Evolutionary conservation across 2,113 vertebrate species (phyloP), one percentile per base, ranked within the genome.

Genomic region (Turdus rufiventris): DNA sequence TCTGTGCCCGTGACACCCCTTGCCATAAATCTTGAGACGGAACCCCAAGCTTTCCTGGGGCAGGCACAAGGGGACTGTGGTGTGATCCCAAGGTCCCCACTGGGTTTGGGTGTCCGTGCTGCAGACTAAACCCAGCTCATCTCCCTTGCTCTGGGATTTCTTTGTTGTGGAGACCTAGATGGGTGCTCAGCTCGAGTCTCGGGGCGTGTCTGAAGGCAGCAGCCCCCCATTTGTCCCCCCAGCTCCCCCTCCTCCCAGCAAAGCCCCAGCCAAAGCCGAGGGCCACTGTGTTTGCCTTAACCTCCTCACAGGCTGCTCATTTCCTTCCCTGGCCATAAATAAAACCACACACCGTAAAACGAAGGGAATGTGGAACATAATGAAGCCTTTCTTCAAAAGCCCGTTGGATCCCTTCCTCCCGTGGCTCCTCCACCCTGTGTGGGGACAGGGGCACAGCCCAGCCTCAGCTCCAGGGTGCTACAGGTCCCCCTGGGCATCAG

Each of bases 301-400:
- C 71, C 70, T 61, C 66, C 74, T 78, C 12, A 0, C 85, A 70
- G 34, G 78, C 95, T 54, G 83, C 83, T 95, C 67, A 38, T 95
- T 96, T 96, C 95, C 95, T 95, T 79, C 79, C 60, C 83, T 0
- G 0, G 85, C 60, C 82, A 56, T 88, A 96, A 96, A 96, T 91
- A 94, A 94, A 93, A 86, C 88, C 74, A 23, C 74, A 23, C 33
- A 6, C 66, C 8, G 1, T 95, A 94, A 94, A 96, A 53, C 2
- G 8, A 57, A 87, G 96, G 90, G 93, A 94, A 96, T 83, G 85
- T 53, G 47, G 29, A 58, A 79, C 68, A 96, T 93, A 96, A 95
- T 48, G 92, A 75, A 95, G 72, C 71, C 94, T 94, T 96, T 95
- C 85, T 96, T 56, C 71, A 56, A 54, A 62, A 88, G 18, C 31